Conservation (phyloP, 2,888 invertebrate genomes). For the Holacanthella duospinosa region DNA sequence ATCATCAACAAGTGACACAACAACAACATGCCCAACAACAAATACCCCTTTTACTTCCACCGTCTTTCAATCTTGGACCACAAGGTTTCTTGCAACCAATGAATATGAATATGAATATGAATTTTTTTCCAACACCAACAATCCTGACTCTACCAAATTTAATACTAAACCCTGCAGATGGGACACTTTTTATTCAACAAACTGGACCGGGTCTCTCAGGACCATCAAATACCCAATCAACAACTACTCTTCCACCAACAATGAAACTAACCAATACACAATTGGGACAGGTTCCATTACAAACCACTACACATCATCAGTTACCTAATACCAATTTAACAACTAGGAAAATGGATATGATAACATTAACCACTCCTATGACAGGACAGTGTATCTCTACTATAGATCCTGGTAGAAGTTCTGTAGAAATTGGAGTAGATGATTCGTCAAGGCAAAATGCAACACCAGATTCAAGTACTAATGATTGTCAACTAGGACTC, state of each 20-base stretch:
- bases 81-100: constrained; percentile 32
- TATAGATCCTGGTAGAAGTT: constrained; percentile 13
- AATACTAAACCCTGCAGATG: constrained; percentile 36
- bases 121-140: constrained; percentile 35
- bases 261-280: constrained; percentile 26
- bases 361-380: constrained; percentile 15
- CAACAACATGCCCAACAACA: constrained; percentile 21
- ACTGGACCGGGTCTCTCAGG: constrained; percentile 17
- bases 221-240: constrained; percentile 20
- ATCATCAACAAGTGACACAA: constrained; percentile 35
- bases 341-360: constrained; percentile 30
- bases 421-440: constrained; percentile 29
- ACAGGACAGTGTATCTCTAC: constrained; percentile 16
- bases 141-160: constrained; percentile 35
- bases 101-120: constrained; percentile 31
- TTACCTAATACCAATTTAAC: constrained; percentile 25
- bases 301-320: constrained; percentile 14
- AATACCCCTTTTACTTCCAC: constrained; percentile 31
- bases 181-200: constrained; percentile 35
- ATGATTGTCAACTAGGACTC: constrained; percentile 34
- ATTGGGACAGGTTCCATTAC: constrained; percentile 30
- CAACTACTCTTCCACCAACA: constrained; percentile 14
- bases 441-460: constrained; percentile 34
- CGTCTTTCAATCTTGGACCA: constrained; percentile 35
- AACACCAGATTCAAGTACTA: constrained; percentile 36